Evolutionary conservation across 2,113 vertebrate species (phyloP).

Genomic region (Notothenia rossii): DNA sequence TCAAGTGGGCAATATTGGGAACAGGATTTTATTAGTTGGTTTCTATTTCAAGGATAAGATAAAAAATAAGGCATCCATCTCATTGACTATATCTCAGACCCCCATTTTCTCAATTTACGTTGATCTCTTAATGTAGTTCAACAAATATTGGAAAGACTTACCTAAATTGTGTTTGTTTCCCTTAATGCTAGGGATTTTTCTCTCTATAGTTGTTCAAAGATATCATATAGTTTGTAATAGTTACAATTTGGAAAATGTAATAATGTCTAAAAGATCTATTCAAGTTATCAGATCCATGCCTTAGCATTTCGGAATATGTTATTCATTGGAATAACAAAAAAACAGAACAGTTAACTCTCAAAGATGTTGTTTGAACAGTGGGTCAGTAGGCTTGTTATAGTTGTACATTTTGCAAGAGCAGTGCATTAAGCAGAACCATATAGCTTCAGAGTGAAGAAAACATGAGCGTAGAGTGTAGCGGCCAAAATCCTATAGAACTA

Average conservation of each 20-base stretch:
- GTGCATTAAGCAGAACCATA: not conserved
- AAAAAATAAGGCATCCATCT: not conserved
- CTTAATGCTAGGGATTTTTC: not conserved
- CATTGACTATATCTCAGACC: not conserved
- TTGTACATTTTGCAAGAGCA: not conserved
- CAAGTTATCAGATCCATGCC: not conserved
- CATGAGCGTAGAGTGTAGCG: no score
- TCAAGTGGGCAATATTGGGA: not conserved
- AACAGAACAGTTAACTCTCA: no score
- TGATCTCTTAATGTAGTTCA: not conserved
- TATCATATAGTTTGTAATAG: not conserved
- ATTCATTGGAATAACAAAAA: no score
- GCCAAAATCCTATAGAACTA: no score
- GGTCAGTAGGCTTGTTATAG: no score
- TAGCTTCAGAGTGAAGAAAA: not conserved
- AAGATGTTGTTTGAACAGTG: no score
- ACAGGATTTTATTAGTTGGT: not conserved
- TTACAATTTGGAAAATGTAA: not conserved
- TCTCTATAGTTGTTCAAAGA: not conserved
- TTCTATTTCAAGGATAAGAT: not conserved
- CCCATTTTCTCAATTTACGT: not conserved
- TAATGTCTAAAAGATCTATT: not conserved
- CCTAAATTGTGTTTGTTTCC: not conserved
- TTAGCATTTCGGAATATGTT: not conserved
- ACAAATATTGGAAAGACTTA: not conserved